phyloP scores from a whole-genome alignment of 1,140 invertebrate genomes.

The Brachionus calyciflorus region DNA sequence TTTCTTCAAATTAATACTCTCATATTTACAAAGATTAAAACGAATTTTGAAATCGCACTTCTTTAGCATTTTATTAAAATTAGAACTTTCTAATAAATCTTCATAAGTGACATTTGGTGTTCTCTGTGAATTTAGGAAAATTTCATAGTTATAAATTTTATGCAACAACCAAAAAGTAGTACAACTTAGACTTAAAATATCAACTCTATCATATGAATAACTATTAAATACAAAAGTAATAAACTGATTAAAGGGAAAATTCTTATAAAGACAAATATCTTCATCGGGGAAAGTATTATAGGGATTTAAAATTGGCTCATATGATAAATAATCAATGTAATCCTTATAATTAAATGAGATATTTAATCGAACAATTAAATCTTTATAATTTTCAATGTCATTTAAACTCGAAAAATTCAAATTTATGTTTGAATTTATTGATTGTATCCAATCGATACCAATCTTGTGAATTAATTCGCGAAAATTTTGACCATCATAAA shows the following conservation, averaged over 20 bases:
- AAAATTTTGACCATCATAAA: conserved; percentile 21
- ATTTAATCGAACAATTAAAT: neutral
- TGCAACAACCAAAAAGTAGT: no score
- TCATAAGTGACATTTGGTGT: no score
- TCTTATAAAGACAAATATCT: neutral
- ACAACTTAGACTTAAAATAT: no score
- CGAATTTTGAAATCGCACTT: no score
- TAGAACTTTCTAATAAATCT: no score
- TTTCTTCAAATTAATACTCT: no score
- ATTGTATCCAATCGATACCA: neutral
- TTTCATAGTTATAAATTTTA: no score
- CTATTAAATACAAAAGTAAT: neutral
- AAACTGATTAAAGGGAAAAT: conserved; percentile 2
- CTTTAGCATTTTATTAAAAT: no score
- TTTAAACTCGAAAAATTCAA: neutral
- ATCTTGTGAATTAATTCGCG: neutral
- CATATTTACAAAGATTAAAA: no score
- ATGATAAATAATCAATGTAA: neutral
- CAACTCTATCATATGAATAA: no score
- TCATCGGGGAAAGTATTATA: neutral
- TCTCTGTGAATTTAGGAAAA: no score
- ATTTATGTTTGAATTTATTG: neutral
- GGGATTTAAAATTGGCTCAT: neutral
- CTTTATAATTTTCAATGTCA: neutral
- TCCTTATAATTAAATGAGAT: neutral